Evolutionary conservation across 2,888 invertebrate genomes (phyloP).

Genomic region (Chaetogeoica ovagalla): DNA sequence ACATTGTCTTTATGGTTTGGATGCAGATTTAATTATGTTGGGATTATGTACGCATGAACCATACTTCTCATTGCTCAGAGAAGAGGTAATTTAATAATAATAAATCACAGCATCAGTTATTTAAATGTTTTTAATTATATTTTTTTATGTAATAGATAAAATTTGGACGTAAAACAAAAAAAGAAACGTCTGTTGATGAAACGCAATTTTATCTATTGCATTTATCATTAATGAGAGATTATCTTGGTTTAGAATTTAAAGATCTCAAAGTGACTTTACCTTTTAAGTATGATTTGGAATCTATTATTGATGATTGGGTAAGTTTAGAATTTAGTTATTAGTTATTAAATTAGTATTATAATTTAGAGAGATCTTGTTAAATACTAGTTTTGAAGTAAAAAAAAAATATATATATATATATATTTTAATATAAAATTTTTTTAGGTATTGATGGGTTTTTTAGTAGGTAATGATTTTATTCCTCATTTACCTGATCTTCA

Average conservation of each 20-base stretch:
- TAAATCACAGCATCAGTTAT: neutral
- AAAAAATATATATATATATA: too few relatives aligned
- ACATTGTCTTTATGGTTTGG: constrained; percentile 95
- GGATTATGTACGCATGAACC: constrained; percentile 95
- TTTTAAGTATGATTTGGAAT: constrained; percentile 83
- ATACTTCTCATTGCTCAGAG: constrained; percentile 89
- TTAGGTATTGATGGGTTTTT: constrained; percentile 86
- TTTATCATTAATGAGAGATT: constrained; percentile 87
- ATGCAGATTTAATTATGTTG: constrained; percentile 97
- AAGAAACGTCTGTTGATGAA: constrained; percentile 72
- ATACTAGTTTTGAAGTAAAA: too few relatives aligned
- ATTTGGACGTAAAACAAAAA: constrained; percentile 67
- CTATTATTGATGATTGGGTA: constrained; percentile 95
- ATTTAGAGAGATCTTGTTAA: neutral
- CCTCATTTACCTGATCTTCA: constrained; percentile 94
- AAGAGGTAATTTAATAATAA: constrained; percentile 70
- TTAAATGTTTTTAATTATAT: neutral
- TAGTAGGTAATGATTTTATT: constrained; percentile 98
- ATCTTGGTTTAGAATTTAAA: constrained; percentile 87
- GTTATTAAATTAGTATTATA: neutral
- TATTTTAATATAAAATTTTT: constrained; percentile 52
- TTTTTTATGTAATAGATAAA: constrained; percentile 65
- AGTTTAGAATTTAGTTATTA: constrained; percentile 53
- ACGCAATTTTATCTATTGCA: constrained; percentile 92
- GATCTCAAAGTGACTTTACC: constrained; percentile 66